Evolutionary conservation across 1,140 invertebrate species (phyloP).

Genomic region (Bradynema listronoti): DNA sequence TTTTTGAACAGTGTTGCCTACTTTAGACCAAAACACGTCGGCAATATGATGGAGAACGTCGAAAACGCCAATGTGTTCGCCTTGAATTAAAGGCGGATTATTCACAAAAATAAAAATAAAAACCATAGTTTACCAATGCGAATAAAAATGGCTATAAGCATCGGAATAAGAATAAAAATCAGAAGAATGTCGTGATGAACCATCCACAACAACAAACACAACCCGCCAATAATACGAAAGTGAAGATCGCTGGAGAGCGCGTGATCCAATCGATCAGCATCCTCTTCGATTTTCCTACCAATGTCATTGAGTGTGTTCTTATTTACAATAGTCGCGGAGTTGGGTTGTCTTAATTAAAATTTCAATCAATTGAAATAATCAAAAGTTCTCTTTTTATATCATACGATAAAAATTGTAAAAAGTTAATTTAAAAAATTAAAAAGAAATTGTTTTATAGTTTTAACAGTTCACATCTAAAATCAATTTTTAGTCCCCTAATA

Average conservation of each 20-base stretch:
- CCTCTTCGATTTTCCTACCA: neutral
- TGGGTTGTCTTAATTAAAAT: too few relatives aligned
- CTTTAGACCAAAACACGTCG: conserved; percentile 42
- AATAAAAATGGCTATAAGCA: conserved; percentile 66
- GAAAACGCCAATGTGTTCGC: conserved; percentile 51
- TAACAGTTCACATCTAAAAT: too few relatives aligned
- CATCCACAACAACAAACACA: conserved; percentile 67
- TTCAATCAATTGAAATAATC: too few relatives aligned
- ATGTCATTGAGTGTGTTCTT: conserved; percentile 10
- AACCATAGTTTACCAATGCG: conserved; percentile 62
- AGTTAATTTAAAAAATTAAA: too few relatives aligned
- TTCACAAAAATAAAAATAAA: conserved; percentile 13
- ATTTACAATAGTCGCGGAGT: too few relatives aligned
- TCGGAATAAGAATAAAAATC: conserved; percentile 66
- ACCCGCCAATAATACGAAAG: conserved; percentile 67
- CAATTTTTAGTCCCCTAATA: too few relatives aligned
- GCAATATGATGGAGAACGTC: conserved; percentile 52
- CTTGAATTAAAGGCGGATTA: conserved; percentile 18
- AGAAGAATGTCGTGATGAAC: conserved; percentile 70
- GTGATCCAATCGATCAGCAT: conserved; percentile 12
- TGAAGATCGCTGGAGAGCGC: conserved; percentile 63
- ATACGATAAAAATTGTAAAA: too few relatives aligned
- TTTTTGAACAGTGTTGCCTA: conserved; percentile 16
- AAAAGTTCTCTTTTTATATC: too few relatives aligned
- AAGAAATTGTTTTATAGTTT: too few relatives aligned